Evolutionary conservation across 2,113 vertebrate species (phyloP), one percentile per base, ranked within the genome.

Genomic region (Bubo blakistoni): DNA sequence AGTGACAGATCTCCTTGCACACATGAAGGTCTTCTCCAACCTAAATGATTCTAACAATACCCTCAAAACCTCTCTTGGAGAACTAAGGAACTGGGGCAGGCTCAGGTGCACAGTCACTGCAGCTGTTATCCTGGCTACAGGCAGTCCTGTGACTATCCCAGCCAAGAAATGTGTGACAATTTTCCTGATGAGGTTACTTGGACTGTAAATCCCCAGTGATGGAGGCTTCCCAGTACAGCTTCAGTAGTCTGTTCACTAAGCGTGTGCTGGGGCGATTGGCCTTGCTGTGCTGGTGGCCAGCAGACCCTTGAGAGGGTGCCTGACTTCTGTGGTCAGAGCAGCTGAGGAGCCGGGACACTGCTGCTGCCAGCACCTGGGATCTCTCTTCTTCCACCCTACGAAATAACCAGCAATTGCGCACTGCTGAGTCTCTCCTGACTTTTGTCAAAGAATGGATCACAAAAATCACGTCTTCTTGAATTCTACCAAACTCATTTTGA

Each of bases 311-410:
- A 19, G 13, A 54, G 13, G 29, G 17, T 32, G 70, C 25, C 70
- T 42, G 66, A 20, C 40, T 59, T 19, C 47, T 34, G 20, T 1
- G 5, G 7, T 18, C n/a, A 34, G 32, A 78, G 16, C 25, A 63
- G 16, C 49, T 47, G 27, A 4, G 44, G 57, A 59, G 63, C 18
- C 0, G 3, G 66, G 32, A 62, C 47, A 13, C 10, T 1, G 4
- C 62, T 66, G 46, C 57, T 44, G 16, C 3, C 3, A 49, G 36
- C 65, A 67, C 26, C 4, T 1, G 11, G 65, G 7, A 46, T 25
- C 36, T 21, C 38, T 29, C 32, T 55, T 13, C 52, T 83, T 59
- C 66, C 58, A 36, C 2, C 1, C 29, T 21, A 8, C 0, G 0
- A 14, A 73, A 66, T 11, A 81, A 29, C 13, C 36, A 59, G 51